These are phyloP conservation scores for Notodonta dromedarius DNA, from an alignment of 2,888 invertebrate species.

Conservation along the genomic window DNA sequence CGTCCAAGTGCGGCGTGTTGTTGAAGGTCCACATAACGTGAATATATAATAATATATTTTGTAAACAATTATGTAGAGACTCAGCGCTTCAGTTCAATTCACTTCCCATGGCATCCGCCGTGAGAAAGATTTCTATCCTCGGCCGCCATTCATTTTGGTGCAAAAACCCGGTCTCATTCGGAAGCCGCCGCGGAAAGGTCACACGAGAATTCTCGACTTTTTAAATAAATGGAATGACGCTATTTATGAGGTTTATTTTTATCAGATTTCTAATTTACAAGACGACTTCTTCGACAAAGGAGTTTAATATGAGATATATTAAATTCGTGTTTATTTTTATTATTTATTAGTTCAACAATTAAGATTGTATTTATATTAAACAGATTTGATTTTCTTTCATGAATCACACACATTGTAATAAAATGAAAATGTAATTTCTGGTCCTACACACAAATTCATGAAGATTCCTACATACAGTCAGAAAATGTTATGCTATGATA, in stretches of 20 bases:
- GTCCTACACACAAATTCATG: no score
- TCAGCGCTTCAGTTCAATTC: slow-evolving; percentile 49
- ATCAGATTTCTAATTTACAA: no score
- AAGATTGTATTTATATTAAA: no score
- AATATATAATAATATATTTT: background rate
- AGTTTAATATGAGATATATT: no score
- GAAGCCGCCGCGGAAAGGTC: slow-evolving; percentile 67
- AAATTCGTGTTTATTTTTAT: no score
- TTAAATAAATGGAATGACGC: slow-evolving; percentile 44
- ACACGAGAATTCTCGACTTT: slow-evolving; percentile 68
- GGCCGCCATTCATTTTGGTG: slow-evolving; percentile 70
- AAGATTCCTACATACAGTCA: background rate
- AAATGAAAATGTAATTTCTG: no score
- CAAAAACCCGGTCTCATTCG: slow-evolving; percentile 67
- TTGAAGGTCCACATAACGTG: slow-evolving; percentile 8
- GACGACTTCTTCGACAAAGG: no score
- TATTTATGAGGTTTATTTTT: no score
- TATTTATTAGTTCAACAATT: no score
- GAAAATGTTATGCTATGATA: slow-evolving; percentile 13
- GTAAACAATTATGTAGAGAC: slow-evolving; percentile 8
- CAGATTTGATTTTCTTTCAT: no score
- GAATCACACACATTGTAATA: no score
- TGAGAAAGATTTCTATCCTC: slow-evolving; percentile 80
- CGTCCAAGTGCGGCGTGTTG: background rate
- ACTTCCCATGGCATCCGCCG: slow-evolving; percentile 71